Conservation (phyloP, 2,797 vertebrate genomes). For the Paratrypauchen microcephalus region DNA sequence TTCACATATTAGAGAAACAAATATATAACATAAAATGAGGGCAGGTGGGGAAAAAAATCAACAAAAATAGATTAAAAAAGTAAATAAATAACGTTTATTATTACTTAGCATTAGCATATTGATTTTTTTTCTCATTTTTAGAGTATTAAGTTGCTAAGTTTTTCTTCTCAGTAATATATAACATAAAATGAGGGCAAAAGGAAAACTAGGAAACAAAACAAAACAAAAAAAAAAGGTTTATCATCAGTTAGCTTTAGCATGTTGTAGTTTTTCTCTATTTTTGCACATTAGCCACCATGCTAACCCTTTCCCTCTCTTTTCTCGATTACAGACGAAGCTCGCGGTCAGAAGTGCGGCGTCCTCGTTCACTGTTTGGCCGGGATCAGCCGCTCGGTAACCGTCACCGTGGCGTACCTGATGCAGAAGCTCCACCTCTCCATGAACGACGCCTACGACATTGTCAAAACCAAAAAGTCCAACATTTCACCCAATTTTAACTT, state of each 20-base stretch:
- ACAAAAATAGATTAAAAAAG: not conserved
- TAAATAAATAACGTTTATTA: too few species aligned
- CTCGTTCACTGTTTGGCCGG: slow-evolving; percentile 94
- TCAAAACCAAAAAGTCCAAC: slow-evolving; percentile 97
- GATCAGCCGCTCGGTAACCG: slow-evolving; percentile 94
- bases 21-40: too few species aligned
- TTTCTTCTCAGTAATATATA: not conserved
- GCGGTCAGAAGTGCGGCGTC: slow-evolving; percentile 89
- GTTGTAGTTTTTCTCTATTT: not conserved
- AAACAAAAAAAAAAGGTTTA: not conserved
- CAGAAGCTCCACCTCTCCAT: slow-evolving; percentile 93
- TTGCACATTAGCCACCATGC: not conserved
- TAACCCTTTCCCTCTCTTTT: slow-evolving; percentile 40
- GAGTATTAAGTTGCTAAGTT: too few species aligned
- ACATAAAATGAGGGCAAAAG: too few species aligned
- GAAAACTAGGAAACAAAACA: not conserved
- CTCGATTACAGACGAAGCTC: slow-evolving; percentile 85
- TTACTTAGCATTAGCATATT: too few species aligned
- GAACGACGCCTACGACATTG: slow-evolving; percentile 95
- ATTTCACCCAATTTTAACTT: slow-evolving; percentile 99
- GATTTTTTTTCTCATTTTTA: too few species aligned
- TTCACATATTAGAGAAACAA: not conserved
- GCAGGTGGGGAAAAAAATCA: not conserved
- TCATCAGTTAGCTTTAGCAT: not conserved
- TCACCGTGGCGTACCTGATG: slow-evolving; percentile 97